phyloP scores from a whole-genome alignment of 2,888 invertebrate species.

The Pachliopta kotzebuea region DNA sequence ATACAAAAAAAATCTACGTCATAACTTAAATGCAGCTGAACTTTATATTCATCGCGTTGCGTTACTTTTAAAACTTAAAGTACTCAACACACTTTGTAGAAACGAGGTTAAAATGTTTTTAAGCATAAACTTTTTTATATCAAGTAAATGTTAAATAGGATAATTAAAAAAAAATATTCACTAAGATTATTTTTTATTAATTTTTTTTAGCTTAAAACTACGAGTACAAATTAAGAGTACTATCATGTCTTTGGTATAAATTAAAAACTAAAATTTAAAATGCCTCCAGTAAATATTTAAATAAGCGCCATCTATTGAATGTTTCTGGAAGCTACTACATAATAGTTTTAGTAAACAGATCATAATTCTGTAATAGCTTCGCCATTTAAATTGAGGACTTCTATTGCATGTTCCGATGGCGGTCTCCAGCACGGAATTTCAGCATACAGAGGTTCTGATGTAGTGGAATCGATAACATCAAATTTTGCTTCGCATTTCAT shows the following conservation, averaged over 20 bases:
- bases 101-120: too few species aligned
- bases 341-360: constrained; percentile 36
- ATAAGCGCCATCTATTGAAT: constrained; percentile 52
- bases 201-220: neutral
- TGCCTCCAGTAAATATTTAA: neutral
- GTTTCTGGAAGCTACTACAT: neutral
- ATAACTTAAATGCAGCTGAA: too few species aligned
- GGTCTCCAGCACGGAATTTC: constrained; percentile 82
- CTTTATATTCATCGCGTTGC: too few species aligned
- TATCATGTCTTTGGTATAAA: constrained; percentile 32
- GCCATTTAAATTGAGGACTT: constrained; percentile 66
- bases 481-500: constrained; percentile 70
- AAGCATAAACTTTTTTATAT: too few species aligned
- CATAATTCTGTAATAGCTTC: constrained; percentile 78
- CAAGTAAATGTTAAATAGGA: too few species aligned
- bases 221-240: constrained; percentile 28
- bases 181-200: constrained; percentile 1
- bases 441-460: constrained; percentile 83
- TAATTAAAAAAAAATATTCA: neutral
- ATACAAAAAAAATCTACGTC: too few species aligned
- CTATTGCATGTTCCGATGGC: constrained; percentile 70
- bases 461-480: constrained; percentile 63
- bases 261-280: constrained; percentile 25
- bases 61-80: too few species aligned
- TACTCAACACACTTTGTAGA: too few species aligned